Base-by-base conservation (phyloP, 2,797 vertebrate species). In the Sphaeramia orbicularis region DNA sequence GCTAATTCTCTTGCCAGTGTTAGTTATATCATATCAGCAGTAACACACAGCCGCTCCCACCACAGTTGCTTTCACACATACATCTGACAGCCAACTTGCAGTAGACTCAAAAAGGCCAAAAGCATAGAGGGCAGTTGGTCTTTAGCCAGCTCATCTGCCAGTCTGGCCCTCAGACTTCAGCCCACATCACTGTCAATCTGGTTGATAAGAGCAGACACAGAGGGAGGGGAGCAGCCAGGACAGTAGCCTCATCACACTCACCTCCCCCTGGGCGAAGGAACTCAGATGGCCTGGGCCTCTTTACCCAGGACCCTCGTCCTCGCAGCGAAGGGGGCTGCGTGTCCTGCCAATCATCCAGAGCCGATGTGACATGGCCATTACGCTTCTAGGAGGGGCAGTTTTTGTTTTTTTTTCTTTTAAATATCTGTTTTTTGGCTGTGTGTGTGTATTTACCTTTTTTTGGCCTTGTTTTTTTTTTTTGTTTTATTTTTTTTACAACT, bases 351-450 rank as follows among this genome's bases (percentile, higher is more conserved):
- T 92, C 92, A 91, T 32, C 75, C 78, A 73, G 77, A 91, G 63
- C 86, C 65, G 83, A 93, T 90, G 88, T 91, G 91, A 93, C 91
- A 91, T 40, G 71, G 65, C 78, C 74, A 85, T 86, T 85, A 90
- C 76, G 78, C 79, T 88, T 86, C 86, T 62, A 64, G 85, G 72
- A 81, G 78, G 64, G 61, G 60, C 75, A 51, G 55, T 35, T 76
- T 67, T 57, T 55, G 38, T 55, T 24, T 55, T 21, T 41, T 8
- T 14, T 27, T 16, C 9, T 30, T 16, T 21, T 21, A 21, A 21
- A 4, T 12, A 49, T 15, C 15, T 50, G 7, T n/a, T 14, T 6
- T 10, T 16, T 11, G 18, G 37, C 15, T 37, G 15, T 36, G 11
- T 50, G 24, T 49, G 2, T 18, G 24, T 15, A 36, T 18, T 10